These are phyloP conservation scores for Geotrupes spiniger DNA, from an alignment of 2,888 invertebrate species.

Conservation along the genomic window DNA sequence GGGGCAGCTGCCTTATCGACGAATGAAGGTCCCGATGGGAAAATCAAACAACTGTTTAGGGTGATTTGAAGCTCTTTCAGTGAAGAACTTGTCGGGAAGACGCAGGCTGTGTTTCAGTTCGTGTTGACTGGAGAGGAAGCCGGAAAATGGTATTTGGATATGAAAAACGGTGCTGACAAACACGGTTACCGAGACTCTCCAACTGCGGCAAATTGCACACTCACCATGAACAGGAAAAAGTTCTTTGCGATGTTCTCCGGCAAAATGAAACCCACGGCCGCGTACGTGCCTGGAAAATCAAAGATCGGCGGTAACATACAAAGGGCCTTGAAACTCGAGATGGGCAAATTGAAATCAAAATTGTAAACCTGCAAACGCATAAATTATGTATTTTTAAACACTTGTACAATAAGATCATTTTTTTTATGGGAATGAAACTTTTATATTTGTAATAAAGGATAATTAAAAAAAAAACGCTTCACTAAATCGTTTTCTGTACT, in stretches of 20 bases:
- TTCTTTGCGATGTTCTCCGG: constrained; percentile 81
- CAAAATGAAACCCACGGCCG: constrained; percentile 86
- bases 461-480: too few relatives aligned
- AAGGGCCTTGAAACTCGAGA: constrained; percentile 93
- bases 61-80: constrained; percentile 68
- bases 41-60: constrained; percentile 67
- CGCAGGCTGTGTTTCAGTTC: constrained; percentile 84
- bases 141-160: constrained; percentile 68
- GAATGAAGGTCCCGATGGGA: constrained; percentile 46
- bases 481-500: too few relatives aligned
- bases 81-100: constrained; percentile 75
- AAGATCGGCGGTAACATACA: constrained; percentile 90
- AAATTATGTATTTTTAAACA: too few relatives aligned
- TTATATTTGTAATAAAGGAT: too few relatives aligned
- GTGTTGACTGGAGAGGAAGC: constrained; percentile 73
- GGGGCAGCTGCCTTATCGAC: neutral
- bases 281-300: constrained; percentile 95
- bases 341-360: constrained; percentile 75
- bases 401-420: too few relatives aligned
- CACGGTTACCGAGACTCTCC: constrained; percentile 77
- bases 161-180: constrained; percentile 80
- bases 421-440: too few relatives aligned
- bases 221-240: constrained; percentile 78
- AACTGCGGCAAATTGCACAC: constrained; percentile 71
- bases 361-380: too few relatives aligned